Evolutionary conservation across 2,888 invertebrate genomes (phyloP), one percentile per base, ranked within the genome.

Genomic region (Trachelus iudaicus): DNA sequence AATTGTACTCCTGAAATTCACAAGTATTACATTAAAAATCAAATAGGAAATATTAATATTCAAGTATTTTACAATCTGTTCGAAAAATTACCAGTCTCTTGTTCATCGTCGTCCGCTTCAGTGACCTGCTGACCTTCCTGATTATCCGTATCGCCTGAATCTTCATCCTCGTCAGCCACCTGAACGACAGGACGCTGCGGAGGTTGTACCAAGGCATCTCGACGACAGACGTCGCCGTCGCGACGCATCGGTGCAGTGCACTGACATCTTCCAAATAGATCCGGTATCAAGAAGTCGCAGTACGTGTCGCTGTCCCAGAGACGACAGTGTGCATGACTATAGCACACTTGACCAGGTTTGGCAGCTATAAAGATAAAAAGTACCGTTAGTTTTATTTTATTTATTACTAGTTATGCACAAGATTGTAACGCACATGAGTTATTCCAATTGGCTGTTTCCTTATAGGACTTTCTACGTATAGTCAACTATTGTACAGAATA

Each of bases 281-380:
- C 96, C 37, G 97, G 97, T 84, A 98, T 97, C 76, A 97, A 94
- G 90, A 96, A 98, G 91, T 97, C 97, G 88, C 98, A 98, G 88
- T 97, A 96, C 82, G 96, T 96, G 89, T 96, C 95, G 81, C 94
- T 94, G 86, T 96, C 96, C 94, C 96, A 96, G 87, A 97, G 94
- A 80, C 95, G 95, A 90, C 98, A 98, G 91, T 98, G 98, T 80
- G 96, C 95, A 90, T 97, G 96, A 89, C 96, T 97, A 92, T 97
- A 97, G 91, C 98, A 98, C 69, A 97, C 96, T 85, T 97, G 96
- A 79, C 97, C 96, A 56, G 97, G 95, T 88, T 95, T 94, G 33
- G 97, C 96, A 86, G 97, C 98, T 98, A 93, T n/a, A 93, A 93
- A 86, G 6, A 23, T 56, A 23, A 23, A 56, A 56, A 9, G 56